A percentile compares a stretch with the other conserved stretches of the same genome.
These are phyloP conservation scores for Lutjanus campechanus DNA, from an alignment of 2,797 vertebrate genomes.

Conservation along the genomic window DNA sequence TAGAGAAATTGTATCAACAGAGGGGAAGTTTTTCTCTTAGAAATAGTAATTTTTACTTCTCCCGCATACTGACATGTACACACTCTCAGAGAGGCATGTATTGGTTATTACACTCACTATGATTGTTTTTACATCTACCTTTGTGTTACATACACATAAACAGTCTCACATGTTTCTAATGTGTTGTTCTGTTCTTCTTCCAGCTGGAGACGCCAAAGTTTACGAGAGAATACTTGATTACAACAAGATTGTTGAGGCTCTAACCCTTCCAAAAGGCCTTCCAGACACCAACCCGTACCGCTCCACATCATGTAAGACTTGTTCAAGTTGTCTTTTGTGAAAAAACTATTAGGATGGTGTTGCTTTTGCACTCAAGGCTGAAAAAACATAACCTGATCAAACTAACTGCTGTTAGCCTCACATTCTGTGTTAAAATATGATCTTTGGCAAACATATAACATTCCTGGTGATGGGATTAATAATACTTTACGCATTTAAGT, in stretches of 20 bases:
- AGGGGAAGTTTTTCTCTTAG: background rate
- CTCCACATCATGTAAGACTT: slow-evolving; percentile 90
- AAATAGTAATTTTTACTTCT: background rate
- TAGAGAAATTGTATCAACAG: background rate
- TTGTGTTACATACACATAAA: background rate
- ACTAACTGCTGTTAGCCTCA: too few relatives aligned
- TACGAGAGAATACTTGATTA: slow-evolving; percentile 96
- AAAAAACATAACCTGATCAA: too few relatives aligned
- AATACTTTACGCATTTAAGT: background rate
- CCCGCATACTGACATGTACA: background rate
- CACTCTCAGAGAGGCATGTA: background rate
- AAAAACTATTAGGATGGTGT: background rate
- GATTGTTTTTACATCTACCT: background rate
- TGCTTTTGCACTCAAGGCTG: too few relatives aligned
- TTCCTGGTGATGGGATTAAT: background rate
- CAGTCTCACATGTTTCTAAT: background rate
- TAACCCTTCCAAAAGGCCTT: slow-evolving; percentile 91
- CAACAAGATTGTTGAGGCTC: slow-evolving; percentile 93
- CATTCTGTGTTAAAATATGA: too few relatives aligned
- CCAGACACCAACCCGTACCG: slow-evolving; percentile 96
- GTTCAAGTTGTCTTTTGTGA: background rate
- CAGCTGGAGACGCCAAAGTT: slow-evolving; percentile 96
- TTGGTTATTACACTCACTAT: background rate
- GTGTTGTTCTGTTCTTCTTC: slow-evolving; percentile 38
- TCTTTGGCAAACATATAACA: background rate